Base-by-base conservation (phyloP, 2,888 invertebrate genomes). In the Polyommatus iphigenia region DNA sequence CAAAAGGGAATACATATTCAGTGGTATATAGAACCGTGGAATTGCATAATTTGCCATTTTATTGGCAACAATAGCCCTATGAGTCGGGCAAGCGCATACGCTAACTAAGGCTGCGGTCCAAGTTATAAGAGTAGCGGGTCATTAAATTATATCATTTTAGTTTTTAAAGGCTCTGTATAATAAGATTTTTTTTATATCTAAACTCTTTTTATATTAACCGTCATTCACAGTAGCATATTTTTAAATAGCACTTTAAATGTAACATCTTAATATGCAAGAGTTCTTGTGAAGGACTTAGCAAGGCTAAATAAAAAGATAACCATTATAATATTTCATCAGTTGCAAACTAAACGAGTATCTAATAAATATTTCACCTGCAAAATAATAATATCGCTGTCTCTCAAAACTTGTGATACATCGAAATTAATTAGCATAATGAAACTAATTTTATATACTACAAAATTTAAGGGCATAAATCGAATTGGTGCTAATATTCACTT, bases 11-110 rank as follows among this genome's bases (percentile, higher is more conserved):
- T 85, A 84, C 84, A 85, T 86, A 86, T 86, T 85, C 85, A 85
- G 80, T 82, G 81, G 82, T 80, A 79, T 81, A 81, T 81, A 79
- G 77, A 81, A 81, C 80, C 85, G 84, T 86, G 85, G 82, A 80
- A 84, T 84, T 82, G 86, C 86, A 86, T 86, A 86, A 86, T 85
- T 85, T 84, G 84, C 83, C 82, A 82, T 84, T 85, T 85, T 85
- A 85, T 84, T 84, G 83, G 83, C 85, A 84, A 85, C 85, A 86
- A 86, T 85, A 80, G 83, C 78, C 79, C 81, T 83, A 80, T 81
- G 82, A 82, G 83, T 79, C 79, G 81, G 83, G 81, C 79, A 76
- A 79, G 80, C 82, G 81, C 81, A 81, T 83, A 82, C 80, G 72
- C 59, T 79, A 57, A 54, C 75, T 71, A 79, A 62, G 57, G n/a